Percentiles rank a stretch among this genome's conserved stretches.
phyloP scores from a whole-genome alignment of 2,888 invertebrate genomes.

The Phyllotreta striolata region DNA sequence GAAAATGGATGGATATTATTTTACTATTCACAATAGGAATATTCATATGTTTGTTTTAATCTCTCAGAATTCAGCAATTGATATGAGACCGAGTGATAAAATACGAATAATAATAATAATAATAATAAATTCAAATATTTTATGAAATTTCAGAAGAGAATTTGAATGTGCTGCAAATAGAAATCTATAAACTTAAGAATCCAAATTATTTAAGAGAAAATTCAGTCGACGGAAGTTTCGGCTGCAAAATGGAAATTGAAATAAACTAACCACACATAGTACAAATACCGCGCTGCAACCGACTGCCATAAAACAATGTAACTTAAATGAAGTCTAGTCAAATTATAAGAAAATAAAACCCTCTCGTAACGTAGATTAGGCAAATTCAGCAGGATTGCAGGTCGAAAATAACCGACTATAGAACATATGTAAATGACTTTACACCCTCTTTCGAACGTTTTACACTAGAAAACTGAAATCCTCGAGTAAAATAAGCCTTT shows the following conservation, averaged over 20 bases:
- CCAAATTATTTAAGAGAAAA: not conserved
- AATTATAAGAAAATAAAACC: conserved; percentile 26
- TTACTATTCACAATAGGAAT: too few species aligned
- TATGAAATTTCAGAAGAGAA: too few species aligned
- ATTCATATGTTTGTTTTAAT: too few species aligned
- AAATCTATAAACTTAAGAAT: too few species aligned
- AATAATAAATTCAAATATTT: too few species aligned
- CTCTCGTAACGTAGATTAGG: conserved; percentile 32
- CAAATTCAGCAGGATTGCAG: conserved; percentile 35
- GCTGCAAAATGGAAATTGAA: conserved; percentile 20
- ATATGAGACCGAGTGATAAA: too few species aligned
- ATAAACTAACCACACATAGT: conserved; percentile 24
- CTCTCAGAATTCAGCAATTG: too few species aligned
- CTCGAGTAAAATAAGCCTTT: conserved; percentile 22
- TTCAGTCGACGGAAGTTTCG: conserved; percentile 9
- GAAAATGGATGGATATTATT: too few species aligned
- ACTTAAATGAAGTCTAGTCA: conserved; percentile 29
- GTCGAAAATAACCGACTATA: conserved; percentile 32
- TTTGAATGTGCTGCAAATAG: too few species aligned
- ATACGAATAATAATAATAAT: too few species aligned
- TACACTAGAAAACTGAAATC: conserved; percentile 15
- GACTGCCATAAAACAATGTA: conserved; percentile 24
- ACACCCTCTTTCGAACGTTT: conserved; percentile 28
- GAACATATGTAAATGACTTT: conserved; percentile 38
- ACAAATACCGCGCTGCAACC: conserved; percentile 12